Conservation (phyloP, 2,888 invertebrate species). For the Troilus luridus region DNA sequence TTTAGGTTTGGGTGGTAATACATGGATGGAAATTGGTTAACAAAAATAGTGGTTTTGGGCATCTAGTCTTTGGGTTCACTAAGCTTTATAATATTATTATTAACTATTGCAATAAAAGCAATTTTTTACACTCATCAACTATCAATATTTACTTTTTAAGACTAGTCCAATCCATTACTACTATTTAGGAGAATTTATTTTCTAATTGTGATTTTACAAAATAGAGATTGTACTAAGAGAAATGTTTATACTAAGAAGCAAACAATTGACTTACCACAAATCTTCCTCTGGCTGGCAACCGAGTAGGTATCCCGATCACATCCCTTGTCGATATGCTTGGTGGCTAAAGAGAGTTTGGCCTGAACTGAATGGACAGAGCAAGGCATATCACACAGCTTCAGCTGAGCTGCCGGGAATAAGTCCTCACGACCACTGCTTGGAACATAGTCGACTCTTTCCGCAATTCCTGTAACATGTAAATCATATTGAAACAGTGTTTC, state of each 20-base stretch:
- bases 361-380: slow-evolving; percentile 73
- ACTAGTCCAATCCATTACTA: too few relatives aligned
- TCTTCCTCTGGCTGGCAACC: slow-evolving; percentile 85
- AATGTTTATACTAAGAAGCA: not conserved
- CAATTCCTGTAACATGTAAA: slow-evolving; percentile 74
- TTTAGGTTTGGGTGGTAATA: too few relatives aligned
- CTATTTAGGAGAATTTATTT: too few relatives aligned
- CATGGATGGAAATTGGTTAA: too few relatives aligned
- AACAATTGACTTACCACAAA: slow-evolving; percentile 77
- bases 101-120: too few relatives aligned
- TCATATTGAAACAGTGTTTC: not conserved
- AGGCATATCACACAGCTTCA: slow-evolving; percentile 77
- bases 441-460: slow-evolving; percentile 88
- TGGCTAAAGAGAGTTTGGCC: slow-evolving; percentile 77
- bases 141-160: too few relatives aligned
- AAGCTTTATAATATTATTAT: too few relatives aligned
- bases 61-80: too few relatives aligned
- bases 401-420: slow-evolving; percentile 82
- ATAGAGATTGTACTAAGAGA: too few relatives aligned
- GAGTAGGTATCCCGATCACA: slow-evolving; percentile 96
- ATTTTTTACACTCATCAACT: too few relatives aligned
- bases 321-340: slow-evolving; percentile 93
- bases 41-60: too few relatives aligned
- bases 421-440: slow-evolving; percentile 86
- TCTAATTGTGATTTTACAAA: too few relatives aligned